A percentile compares a stretch with the other conserved stretches of the same genome.
These are phyloP conservation scores for Ephestia elutella DNA, from an alignment of 1,140 invertebrate species.

Conservation along the genomic window DNA sequence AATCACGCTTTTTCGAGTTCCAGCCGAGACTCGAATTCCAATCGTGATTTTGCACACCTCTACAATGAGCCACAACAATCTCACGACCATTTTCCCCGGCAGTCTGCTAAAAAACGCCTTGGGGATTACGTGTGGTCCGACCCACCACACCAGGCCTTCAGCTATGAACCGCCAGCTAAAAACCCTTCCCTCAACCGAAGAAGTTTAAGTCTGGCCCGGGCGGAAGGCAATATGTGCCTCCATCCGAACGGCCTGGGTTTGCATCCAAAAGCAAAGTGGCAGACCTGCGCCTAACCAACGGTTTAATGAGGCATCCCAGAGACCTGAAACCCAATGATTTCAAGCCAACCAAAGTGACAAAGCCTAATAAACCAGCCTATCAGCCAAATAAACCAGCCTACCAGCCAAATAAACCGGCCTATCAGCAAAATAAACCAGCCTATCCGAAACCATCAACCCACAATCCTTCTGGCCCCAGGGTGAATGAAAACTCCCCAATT, in stretches of 20 bases:
- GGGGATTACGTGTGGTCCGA: background rate
- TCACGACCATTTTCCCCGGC: background rate
- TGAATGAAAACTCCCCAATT: constrained; percentile 7
- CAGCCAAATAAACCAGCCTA: constrained; percentile 8
- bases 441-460: too few relatives aligned
- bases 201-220: background rate
- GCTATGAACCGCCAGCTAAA: background rate
- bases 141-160: too few relatives aligned
- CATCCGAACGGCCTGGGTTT: background rate
- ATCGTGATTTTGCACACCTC: background rate
- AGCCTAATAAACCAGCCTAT: constrained; percentile 16
- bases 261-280: background rate
- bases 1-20: background rate
- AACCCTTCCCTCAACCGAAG: background rate
- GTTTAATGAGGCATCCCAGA: background rate
- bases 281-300: constrained; percentile 1
- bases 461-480: background rate
- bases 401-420: constrained; percentile 8
- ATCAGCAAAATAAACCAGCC: constrained; percentile 9
- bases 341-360: constrained; percentile 30
- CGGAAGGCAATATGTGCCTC: background rate
- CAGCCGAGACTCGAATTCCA: background rate
- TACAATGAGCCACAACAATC: background rate
- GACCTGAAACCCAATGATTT: constrained; percentile 16
- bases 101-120: background rate